Evolutionary conservation across 92 coral and sea anemone genomes (phyloP).

Genomic region (Isaurus tuberculatus): DNA sequence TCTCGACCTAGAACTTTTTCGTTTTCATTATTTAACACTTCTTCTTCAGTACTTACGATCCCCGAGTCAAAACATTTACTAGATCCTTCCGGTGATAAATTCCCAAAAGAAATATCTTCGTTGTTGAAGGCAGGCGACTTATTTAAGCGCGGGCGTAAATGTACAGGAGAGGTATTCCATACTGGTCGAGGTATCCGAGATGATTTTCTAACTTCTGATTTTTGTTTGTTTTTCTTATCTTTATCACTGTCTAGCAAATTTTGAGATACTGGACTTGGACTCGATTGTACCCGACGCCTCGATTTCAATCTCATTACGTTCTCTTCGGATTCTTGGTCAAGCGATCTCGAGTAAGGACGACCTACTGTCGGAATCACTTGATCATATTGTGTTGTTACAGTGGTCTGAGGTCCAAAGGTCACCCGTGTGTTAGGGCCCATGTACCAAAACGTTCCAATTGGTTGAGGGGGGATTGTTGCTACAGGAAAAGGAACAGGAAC

Average conservation of each 20-base stretch:
- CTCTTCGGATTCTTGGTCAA: conserved; percentile 46
- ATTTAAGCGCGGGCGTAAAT: background rate
- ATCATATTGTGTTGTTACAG: conserved; percentile 58
- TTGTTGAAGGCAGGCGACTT: background rate
- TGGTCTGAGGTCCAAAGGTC: conserved; percentile 69
- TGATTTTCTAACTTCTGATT: conserved; percentile 15
- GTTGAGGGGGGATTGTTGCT: conserved; percentile 59
- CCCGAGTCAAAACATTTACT: background rate
- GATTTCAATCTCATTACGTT: conserved; percentile 10
- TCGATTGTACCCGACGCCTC: background rate
- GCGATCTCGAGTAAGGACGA: conserved; percentile 9
- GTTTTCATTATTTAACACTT: background rate
- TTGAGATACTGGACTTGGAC: background rate
- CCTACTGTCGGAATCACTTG: conserved; percentile 42
- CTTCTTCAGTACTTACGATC: background rate
- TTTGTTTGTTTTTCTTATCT: conserved; percentile 25
- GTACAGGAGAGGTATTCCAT: conserved; percentile 56
- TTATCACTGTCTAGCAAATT: background rate
- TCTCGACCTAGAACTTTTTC: background rate
- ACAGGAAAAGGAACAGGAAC: conserved; percentile 83
- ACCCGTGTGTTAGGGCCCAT: conserved; percentile 75
- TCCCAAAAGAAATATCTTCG: background rate
- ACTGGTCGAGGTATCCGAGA: conserved; percentile 83
- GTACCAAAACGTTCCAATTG: conserved; percentile 82
- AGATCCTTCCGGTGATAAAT: background rate